A percentile compares a stretch with the other conserved stretches of the same genome.
These are phyloP conservation scores for Prunella himalayana DNA, from an alignment of 2,113 vertebrate genomes.

Conservation along the genomic window DNA sequence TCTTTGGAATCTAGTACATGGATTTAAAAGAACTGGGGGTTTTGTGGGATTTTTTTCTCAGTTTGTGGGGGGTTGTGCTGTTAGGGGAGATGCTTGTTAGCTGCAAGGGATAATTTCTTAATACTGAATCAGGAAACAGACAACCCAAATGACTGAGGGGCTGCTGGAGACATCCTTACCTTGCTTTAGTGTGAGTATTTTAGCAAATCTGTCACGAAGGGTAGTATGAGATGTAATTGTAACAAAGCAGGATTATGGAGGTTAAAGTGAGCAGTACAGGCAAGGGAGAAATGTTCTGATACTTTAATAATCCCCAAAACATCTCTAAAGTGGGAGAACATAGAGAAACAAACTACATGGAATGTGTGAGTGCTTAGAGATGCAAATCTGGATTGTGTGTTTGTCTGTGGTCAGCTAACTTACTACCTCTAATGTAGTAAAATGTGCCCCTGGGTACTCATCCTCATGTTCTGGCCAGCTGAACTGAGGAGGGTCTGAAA, in stretches of 20 bases:
- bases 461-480: neutral
- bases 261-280: neutral
- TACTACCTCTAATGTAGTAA: neutral
- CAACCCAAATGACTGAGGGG: neutral
- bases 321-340: neutral
- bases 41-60: neutral
- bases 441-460: accelerated
- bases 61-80: neutral
- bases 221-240: neutral
- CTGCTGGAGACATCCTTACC: neutral
- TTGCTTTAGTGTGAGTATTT: neutral
- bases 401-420: neutral
- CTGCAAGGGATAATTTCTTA: neutral
- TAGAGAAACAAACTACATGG: neutral
- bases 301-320: neutral
- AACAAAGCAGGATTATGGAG: neutral
- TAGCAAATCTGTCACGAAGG: neutral
- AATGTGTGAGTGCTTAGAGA: neutral
- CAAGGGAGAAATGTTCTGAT: neutral
- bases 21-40: neutral
- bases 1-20: neutral
- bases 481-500: neutral
- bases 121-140: neutral
- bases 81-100: neutral
- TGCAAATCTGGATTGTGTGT: neutral